Percentiles rank a stretch among this genome's conserved stretches.
Evolutionary conservation across 1,140 invertebrate genomes (phyloP).

Genomic region (Magallana angulata): DNA sequence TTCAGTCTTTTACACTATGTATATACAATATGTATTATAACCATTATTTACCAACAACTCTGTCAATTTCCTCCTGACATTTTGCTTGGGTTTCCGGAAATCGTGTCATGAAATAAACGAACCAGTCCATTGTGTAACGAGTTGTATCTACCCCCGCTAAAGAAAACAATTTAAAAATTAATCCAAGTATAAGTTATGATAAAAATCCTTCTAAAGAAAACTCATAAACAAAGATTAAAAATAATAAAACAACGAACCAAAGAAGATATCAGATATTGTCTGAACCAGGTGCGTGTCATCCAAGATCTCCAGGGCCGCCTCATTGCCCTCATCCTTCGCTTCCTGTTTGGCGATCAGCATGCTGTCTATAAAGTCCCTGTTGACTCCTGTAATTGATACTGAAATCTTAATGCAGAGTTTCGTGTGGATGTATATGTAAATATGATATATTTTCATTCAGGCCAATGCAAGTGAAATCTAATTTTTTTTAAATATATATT

Average conservation of each 20-base stretch:
- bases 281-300: slow-evolving; percentile 48
- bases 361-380: slow-evolving; percentile 52
- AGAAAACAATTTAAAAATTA: neutral
- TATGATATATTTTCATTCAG: neutral
- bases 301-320: slow-evolving; percentile 36
- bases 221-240: too few relatives aligned
- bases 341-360: slow-evolving; percentile 44
- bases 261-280: slow-evolving; percentile 52
- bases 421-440: neutral
- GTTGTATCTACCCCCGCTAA: slow-evolving; percentile 86
- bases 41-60: slow-evolving; percentile 83
- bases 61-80: slow-evolving; percentile 88
- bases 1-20: too few relatives aligned
- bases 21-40: too few relatives aligned
- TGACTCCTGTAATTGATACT: slow-evolving; percentile 45
- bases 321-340: slow-evolving; percentile 48
- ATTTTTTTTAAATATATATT: neutral
- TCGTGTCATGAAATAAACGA: slow-evolving; percentile 78
- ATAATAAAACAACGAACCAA: slow-evolving; percentile 25
- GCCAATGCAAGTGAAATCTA: neutral
- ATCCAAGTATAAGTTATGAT: too few relatives aligned
- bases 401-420: neutral
- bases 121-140: slow-evolving; percentile 76
- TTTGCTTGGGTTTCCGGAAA: slow-evolving; percentile 83
- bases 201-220: too few relatives aligned